Conservation (phyloP, 64 coral and sea anemone genomes). For the Pocillopora verrucosa region DNA sequence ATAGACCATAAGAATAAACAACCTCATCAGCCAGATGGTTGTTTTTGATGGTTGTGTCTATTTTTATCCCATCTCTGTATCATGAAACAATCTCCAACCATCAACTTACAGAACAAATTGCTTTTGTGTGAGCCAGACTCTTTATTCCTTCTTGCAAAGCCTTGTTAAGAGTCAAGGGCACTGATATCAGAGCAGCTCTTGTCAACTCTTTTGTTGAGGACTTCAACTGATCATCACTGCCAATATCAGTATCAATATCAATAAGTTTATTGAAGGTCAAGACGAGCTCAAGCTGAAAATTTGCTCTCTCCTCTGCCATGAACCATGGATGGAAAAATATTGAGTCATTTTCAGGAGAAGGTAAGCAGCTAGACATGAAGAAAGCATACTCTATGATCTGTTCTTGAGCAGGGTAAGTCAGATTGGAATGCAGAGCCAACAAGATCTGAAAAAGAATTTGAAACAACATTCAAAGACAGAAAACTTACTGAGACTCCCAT, state of each 20-base stretch:
- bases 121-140: conserved; percentile 44
- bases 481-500: not conserved
- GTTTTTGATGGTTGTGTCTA: too few species aligned
- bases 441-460: conserved; percentile 33
- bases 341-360: conserved; percentile 9
- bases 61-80: not conserved
- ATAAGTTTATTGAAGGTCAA: conserved; percentile 76
- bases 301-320: conserved; percentile 4
- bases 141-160: conserved; percentile 52
- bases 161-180: conserved; percentile 36
- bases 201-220: conserved; percentile 26
- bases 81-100: not conserved
- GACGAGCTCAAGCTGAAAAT: conserved; percentile 54
- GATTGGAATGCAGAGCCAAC: conserved; percentile 31
- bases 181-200: conserved; percentile 38
- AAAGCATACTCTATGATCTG: conserved; percentile 72
- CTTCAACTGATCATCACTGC: conserved; percentile 34
- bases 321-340: conserved; percentile 69
- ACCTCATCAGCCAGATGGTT: too few species aligned
- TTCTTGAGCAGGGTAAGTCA: conserved; percentile 42
- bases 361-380: conserved; percentile 42
- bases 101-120: conserved; percentile 53
- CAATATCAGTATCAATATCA: conserved; percentile 22
- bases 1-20: too few species aligned
- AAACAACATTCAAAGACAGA: not conserved